Conservation (phyloP, 2,888 invertebrate species). For the Drosophila cyrtoloma region DNA sequence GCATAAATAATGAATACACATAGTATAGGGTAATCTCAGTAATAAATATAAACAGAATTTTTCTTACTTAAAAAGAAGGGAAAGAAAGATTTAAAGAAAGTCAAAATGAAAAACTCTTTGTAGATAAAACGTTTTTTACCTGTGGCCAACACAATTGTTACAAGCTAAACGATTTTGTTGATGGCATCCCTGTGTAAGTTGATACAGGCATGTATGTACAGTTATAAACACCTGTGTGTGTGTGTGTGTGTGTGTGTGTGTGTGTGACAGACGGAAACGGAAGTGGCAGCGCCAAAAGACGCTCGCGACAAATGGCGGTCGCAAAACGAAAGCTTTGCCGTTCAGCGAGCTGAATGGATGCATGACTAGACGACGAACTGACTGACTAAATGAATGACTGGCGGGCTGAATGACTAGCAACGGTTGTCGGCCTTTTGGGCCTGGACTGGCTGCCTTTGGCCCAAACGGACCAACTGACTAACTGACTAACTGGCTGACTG, state of each 20-base stretch:
- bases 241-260: conserved; percentile 17
- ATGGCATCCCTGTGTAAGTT: conserved; percentile 15
- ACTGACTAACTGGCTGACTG: conserved; percentile 26
- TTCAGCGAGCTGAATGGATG: conserved; percentile 22
- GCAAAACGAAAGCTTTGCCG: conserved; percentile 30
- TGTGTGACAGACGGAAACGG: conserved; percentile 56
- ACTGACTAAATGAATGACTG: conserved; percentile 10
- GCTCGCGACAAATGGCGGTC: conserved; percentile 58
- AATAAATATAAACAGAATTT: background rate
- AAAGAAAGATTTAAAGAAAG: background rate
- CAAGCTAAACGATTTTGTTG: conserved; percentile 3
- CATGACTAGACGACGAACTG: conserved; percentile 22
- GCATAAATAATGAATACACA: background rate
- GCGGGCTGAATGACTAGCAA: conserved; percentile 3
- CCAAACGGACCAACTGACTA: conserved; percentile 18
- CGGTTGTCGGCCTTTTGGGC: conserved; percentile 16
- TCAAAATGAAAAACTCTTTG: background rate
- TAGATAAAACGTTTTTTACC: background rate
- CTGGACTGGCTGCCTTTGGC: conserved; percentile 15
- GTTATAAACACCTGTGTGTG: background rate
- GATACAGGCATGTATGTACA: background rate
- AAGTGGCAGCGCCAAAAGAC: conserved; percentile 52
- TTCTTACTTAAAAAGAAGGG: background rate
- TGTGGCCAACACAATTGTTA: background rate
- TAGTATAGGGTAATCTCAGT: accelerated